Evolutionary conservation across 2,113 vertebrate species (phyloP).

Genomic region (Casuarius casuarius): DNA sequence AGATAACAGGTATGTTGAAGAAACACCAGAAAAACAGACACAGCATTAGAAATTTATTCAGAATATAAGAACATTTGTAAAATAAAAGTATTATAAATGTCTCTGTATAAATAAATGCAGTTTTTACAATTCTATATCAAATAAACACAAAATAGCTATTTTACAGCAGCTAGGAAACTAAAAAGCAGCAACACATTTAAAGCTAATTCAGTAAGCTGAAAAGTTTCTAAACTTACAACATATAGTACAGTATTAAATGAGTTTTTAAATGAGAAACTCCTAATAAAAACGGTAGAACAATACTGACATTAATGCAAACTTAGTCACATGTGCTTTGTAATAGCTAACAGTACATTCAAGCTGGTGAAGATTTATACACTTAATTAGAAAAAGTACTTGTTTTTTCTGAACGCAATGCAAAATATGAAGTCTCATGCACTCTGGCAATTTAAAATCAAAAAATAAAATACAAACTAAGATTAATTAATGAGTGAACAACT

Average conservation of each 20-base stretch:
- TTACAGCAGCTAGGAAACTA: conserved; percentile 79
- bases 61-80: conserved; percentile 88
- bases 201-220: conserved; percentile 40
- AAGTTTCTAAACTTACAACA: conserved; percentile 32
- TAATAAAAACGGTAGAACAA: conserved; percentile 57
- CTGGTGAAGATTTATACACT: conserved; percentile 44
- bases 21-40: background rate
- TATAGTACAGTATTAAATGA: conserved; percentile 43
- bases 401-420: conserved; percentile 31
- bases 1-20: background rate
- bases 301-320: conserved; percentile 63
- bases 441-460: background rate
- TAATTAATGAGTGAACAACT: background rate
- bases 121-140: conserved; percentile 84
- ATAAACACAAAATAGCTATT: conserved; percentile 77
- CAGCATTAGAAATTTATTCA: conserved; percentile 86
- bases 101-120: conserved; percentile 89
- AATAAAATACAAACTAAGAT: background rate
- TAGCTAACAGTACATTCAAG: conserved; percentile 71
- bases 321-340: conserved; percentile 66
- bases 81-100: conserved; percentile 86
- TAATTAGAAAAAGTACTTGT: conserved; percentile 23
- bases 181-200: conserved; percentile 65
- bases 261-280: conserved; percentile 36
- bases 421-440: conserved; percentile 60